Evolutionary conservation across 2,888 invertebrate species (phyloP).

Genomic region (Cephus sareptanus): DNA sequence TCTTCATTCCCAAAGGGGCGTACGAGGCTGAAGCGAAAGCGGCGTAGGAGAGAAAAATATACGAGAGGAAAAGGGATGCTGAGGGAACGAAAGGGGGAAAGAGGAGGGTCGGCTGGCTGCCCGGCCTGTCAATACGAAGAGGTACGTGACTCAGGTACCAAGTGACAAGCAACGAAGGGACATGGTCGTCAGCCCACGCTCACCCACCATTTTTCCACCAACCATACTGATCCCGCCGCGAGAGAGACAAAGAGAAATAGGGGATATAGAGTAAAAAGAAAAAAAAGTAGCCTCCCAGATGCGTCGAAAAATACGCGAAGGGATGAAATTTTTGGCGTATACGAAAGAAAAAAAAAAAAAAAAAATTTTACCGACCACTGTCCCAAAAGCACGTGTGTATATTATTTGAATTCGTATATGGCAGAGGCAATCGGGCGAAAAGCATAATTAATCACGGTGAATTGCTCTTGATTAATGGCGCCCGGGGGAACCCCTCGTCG

Average conservation of each 20-base stretch:
- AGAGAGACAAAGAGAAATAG: slow-evolving; percentile 14
- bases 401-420: slow-evolving; percentile 19
- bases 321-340: not conserved
- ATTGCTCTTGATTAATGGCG: slow-evolving; percentile 58
- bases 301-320: not conserved
- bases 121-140: slow-evolving; percentile 61
- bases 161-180: slow-evolving; percentile 39
- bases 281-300: slow-evolving; percentile 15
- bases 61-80: not conserved
- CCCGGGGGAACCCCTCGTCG: slow-evolving; percentile 34
- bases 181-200: not conserved
- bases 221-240: slow-evolving; percentile 23
- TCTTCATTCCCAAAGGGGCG: not conserved
- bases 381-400: not conserved
- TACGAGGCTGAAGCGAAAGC: not conserved
- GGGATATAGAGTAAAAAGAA: slow-evolving; percentile 16
- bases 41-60: not conserved
- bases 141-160: slow-evolving; percentile 62
- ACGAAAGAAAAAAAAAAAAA: too few species aligned
- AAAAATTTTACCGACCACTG: not conserved
- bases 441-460: slow-evolving; percentile 58
- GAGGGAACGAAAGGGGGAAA: slow-evolving; percentile 16
- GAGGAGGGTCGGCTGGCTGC: slow-evolving; percentile 37
- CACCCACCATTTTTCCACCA: slow-evolving; percentile 17
- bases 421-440: slow-evolving; percentile 54